Evolutionary conservation across 2,797 vertebrate genomes (phyloP), one percentile per base, ranked within the genome.

Genomic region (Botia kubotai): DNA sequence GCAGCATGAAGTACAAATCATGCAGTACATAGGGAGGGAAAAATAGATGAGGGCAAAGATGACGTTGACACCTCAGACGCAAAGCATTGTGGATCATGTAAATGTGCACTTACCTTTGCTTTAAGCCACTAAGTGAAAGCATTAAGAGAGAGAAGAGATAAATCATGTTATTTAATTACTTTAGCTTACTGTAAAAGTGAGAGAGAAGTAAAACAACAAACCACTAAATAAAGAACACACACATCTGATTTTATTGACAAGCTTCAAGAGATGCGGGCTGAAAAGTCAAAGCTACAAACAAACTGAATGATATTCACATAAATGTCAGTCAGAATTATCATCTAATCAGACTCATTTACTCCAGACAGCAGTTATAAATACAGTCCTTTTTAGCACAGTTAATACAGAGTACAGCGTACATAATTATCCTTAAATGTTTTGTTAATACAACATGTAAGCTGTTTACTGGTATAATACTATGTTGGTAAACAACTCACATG

Each of bases 41-140:
- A 66, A 21, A 84, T 82, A 67, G 6, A 16, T 7, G 36, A 63
- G 67, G 39, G 16, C 6, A 33, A 6, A 39, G 1, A 26, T 43
- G 2, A 80, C 77, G 33, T 80, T 8, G n/a, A 46, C 46, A 60
- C 1, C 6, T 33, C 33, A 62, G 68, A 75, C 7, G 68, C 53
- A 83, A 79, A 43, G 14, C 26, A 33, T 53, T 71, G 48, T 46
- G 69, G 48, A 17, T 29, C 19, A 19, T 36, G 4, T 60, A n/a
- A 70, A 21, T 19, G 66, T 74, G 88, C 53, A 88, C 95, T 98
- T 98, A 99, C 97, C 97, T 99, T 99, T 93, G 98, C 97, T 94
- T 99, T 99, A 95, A 99, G 98, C 98, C 98, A 99, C 98, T 99
- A 96, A 95, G 93, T 84, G 96, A 93, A 96, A 94, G 96, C 95